These are phyloP conservation scores for Buceros bicornis DNA, from an alignment of 2,797 vertebrate genomes.

Conservation along the genomic window DNA sequence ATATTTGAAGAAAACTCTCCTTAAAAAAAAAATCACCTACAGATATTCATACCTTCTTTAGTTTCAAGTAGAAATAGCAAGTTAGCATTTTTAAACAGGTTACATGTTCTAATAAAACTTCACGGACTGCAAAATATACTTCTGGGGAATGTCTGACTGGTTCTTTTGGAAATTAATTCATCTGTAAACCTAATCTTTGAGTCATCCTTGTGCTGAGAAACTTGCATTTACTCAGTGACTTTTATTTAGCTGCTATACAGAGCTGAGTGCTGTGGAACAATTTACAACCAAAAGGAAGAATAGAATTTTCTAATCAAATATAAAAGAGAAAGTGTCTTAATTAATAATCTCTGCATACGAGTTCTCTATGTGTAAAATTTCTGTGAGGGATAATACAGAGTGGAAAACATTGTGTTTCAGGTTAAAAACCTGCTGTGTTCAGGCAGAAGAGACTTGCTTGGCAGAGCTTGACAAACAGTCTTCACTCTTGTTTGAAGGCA, in stretches of 20 bases:
- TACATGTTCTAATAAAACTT: neutral
- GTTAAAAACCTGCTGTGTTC: neutral
- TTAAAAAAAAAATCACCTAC: neutral
- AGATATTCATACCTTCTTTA: neutral
- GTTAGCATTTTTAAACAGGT: neutral
- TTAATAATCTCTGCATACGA: neutral
- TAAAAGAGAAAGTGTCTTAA: neutral
- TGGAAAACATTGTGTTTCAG: slow-evolving; percentile 7
- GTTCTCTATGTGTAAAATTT: neutral
- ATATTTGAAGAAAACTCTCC: neutral
- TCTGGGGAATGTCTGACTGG: neutral
- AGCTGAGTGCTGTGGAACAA: neutral
- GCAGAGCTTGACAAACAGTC: neutral
- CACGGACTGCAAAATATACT: neutral
- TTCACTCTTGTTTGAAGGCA: neutral
- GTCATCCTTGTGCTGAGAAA: neutral
- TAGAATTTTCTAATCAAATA: neutral
- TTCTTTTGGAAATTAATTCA: neutral
- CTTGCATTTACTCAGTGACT: neutral
- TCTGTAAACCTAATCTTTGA: neutral
- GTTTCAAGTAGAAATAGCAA: neutral
- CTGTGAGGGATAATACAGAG: neutral
- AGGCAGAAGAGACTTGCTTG: neutral
- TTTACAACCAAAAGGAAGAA: neutral
- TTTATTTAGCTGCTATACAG: neutral